Base-by-base conservation (phyloP, 2,797 vertebrate genomes). In the Chaunax sp. region DNA sequence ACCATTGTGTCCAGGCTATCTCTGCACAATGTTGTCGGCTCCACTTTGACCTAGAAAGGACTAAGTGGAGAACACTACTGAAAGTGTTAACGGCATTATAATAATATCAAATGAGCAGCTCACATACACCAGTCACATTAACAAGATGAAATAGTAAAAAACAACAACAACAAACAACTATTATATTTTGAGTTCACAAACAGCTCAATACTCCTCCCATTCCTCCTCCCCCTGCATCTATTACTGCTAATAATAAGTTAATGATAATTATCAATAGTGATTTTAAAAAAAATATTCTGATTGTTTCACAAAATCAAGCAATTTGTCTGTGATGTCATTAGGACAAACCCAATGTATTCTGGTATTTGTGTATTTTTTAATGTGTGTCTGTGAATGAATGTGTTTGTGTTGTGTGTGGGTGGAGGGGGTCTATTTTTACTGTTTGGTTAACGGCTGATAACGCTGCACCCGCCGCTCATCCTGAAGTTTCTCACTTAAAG, bases 1-100 rank as follows among this genome's bases (percentile, higher is more conserved):
- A 49, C 53, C 16, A 15, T 1, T 4, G 37, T 30, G 9, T 51
- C 20, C 45, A 14, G 41, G 28, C 56, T 46, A 12, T 69, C 43
- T 51, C 9, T 45, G 51, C 14, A 8, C 20, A 49, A 37, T 19
- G 50, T 33, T 26, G 46, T 37, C 7, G 23, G 8, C n/a, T 43
- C 28, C 40, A 33, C 64, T 77, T 55, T 75, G 62, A 67, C 54
- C 57, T 38, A 59, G 50, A 75, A 59, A 30, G 46, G 25, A 40
- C 43, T 43, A 25, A 70, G n/a, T n/a, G 45, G 7, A 64, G 18
- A 35, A 35, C 20, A 46, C 40, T 10, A 38, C 4, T 63, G 4
- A 68, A 7, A 19, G 14, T 28, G 25, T 64, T 40, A 45, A 22
- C 47, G 25, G 11, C 8, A 8, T 53, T 3, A 33, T 62, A 4